Base-by-base conservation (phyloP, 2,113 vertebrate species). In the Hassar affinis region DNA sequence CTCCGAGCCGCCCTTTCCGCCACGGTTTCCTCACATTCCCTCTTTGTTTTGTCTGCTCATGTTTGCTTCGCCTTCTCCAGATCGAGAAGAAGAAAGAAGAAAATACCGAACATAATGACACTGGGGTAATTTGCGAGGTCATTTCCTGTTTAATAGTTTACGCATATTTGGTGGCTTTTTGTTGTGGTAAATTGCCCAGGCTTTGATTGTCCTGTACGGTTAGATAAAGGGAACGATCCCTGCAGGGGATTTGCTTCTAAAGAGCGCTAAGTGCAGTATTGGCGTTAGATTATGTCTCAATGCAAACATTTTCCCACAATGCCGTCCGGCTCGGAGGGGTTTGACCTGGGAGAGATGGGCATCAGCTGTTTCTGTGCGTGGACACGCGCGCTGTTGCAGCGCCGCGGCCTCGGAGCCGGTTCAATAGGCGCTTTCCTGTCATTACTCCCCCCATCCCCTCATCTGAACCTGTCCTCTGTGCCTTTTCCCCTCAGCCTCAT, bases 81-180 rank as follows among this genome's bases (percentile, higher is more conserved):
- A 81, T 86, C 79, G 22, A 30, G 33, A 85, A 89, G 85, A 87
- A 90, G 25, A n/a, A 86, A 88, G 85, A 85, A 90, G 88, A 85
- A 89, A 89, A 90, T 92, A 90, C 92, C 89, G 81, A 90, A 85
- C 78, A 85, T 91, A 90, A 93, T 92, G 88, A 90, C 89, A 88
- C 20, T 20, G 30, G 83, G 90, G 90, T 91, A 87, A 93, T 93
- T 92, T 92, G 88, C 88, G 1, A 83, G 87, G 89, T 89, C 90
- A 91, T 93, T 93, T 87, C 90, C 79, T 89, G 89, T 91, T 89
- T 88, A 90, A 91, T 88, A 90, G 89, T 47, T 79, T 86, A 17
- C 84, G 85, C 47, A 33, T 75, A 52, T 90, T 92, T 91, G 91
- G 90, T 91, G 90, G 84, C 86, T 68, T 91, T 91, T 93, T 91